Percentiles rank a stretch among this genome's conserved stretches.
These are phyloP conservation scores for Acyrthosiphon pisum DNA, from an alignment of 1,140 invertebrate species.

Conservation along the genomic window DNA sequence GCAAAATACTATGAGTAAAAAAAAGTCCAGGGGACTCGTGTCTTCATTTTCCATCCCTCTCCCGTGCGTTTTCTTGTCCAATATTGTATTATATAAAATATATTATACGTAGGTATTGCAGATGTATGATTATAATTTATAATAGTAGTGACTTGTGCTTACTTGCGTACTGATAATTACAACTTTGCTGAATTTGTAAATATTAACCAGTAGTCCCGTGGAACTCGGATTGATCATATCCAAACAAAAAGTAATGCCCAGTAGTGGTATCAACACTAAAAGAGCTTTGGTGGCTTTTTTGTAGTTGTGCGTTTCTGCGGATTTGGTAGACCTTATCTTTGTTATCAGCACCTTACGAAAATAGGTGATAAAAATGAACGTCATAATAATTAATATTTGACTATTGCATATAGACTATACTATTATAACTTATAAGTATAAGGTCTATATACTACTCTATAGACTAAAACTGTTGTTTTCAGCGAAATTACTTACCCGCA, in stretches of 20 bases:
- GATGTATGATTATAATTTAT: neutral
- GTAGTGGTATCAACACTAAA: constrained; percentile 83
- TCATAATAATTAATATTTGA: neutral
- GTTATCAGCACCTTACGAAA: constrained; percentile 81
- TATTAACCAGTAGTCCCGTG: constrained; percentile 2
- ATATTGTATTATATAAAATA: too few relatives aligned
- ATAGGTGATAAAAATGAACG: neutral
- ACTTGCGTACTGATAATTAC: constrained; percentile 36
- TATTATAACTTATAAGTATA: neutral
- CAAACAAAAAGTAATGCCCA: constrained; percentile 76
- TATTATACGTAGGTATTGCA: too few relatives aligned
- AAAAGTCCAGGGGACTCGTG: too few relatives aligned
- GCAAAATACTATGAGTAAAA: too few relatives aligned
- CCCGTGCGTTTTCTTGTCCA: too few relatives aligned
- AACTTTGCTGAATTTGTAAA: constrained; percentile 48
- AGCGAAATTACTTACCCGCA: constrained; percentile 22
- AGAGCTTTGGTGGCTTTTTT: constrained; percentile 88
- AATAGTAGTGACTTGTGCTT: neutral
- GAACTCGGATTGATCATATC: constrained; percentile 49
- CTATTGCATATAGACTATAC: too few relatives aligned
- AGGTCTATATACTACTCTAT: neutral
- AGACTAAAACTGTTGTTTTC: neutral
- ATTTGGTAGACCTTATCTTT: constrained; percentile 67
- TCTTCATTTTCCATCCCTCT: too few relatives aligned
- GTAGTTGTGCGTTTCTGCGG: constrained; percentile 68